These are phyloP conservation scores for Felis chaus DNA, from an alignment of 2,113 vertebrate genomes.

Conservation along the genomic window DNA sequence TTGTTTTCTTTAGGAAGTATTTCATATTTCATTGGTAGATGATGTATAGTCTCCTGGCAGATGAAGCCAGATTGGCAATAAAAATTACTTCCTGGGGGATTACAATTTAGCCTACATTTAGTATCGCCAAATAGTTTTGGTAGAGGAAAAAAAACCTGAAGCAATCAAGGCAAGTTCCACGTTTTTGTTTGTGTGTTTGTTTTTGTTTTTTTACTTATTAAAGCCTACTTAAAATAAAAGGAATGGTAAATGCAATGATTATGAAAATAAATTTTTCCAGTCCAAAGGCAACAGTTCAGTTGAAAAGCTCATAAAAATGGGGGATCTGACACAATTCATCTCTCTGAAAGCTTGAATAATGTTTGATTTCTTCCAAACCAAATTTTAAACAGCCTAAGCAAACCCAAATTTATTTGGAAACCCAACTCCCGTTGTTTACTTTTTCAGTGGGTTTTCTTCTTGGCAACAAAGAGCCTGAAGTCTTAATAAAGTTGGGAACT, in stretches of 20 bases:
- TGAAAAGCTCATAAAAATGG: slow-evolving; percentile 14
- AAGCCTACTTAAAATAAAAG: slow-evolving; percentile 25
- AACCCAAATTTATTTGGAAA: slow-evolving; percentile 69
- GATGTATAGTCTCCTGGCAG: neutral
- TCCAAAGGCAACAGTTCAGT: slow-evolving; percentile 56
- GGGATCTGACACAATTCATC: slow-evolving; percentile 38
- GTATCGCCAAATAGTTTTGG: neutral
- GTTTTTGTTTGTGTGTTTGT: neutral
- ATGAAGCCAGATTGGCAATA: neutral
- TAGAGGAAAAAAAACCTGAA: neutral
- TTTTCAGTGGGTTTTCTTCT: slow-evolving; percentile 53
- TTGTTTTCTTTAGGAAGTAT: neutral
- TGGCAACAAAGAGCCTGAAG: slow-evolving; percentile 50
- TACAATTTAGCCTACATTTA: neutral
- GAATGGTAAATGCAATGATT: slow-evolving; percentile 44
- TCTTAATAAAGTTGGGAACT: slow-evolving; percentile 68
- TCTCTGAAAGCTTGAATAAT: slow-evolving; percentile 39
- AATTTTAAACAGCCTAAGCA: slow-evolving; percentile 68
- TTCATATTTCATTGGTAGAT: neutral
- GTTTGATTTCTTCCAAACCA: slow-evolving; percentile 69
- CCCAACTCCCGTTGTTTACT: slow-evolving; percentile 53
- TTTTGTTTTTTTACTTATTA: neutral
- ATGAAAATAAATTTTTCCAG: slow-evolving; percentile 42
- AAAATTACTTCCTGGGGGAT: neutral
- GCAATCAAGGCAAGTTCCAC: neutral